These are phyloP conservation scores for Rhabdomys dilectus DNA, from an alignment of 2,113 vertebrate genomes.

Conservation along the genomic window DNA sequence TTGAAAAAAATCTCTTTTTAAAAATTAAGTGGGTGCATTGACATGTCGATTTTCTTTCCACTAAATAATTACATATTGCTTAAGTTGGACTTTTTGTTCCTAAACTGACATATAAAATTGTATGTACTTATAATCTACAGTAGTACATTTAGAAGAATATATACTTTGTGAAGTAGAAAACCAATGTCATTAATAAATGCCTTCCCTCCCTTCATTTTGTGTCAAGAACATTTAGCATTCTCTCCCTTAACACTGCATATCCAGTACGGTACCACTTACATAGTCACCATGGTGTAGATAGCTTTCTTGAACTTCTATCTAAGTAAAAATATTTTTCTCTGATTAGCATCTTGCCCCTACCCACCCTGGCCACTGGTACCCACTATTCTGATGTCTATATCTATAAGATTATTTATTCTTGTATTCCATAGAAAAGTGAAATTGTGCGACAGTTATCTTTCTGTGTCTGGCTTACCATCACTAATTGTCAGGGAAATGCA, in stretches of 20 bases:
- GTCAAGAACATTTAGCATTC: neutral
- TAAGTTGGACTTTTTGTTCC: neutral
- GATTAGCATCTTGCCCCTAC: neutral
- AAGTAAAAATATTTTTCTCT: neutral
- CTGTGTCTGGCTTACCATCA: neutral
- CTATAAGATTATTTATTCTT: neutral
- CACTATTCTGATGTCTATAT: neutral
- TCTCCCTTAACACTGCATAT: neutral
- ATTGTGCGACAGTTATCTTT: neutral
- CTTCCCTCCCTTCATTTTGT: neutral
- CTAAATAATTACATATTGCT: constrained; percentile 30
- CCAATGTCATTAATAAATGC: neutral
- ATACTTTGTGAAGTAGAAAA: neutral
- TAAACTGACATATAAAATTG: neutral
- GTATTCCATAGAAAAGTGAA: neutral
- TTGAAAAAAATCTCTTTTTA: neutral
- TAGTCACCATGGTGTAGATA: neutral
- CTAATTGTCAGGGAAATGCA: constrained; percentile 9
- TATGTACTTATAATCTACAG: neutral
- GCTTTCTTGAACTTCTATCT: neutral
- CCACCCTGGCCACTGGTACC: neutral
- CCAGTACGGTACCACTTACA: neutral
- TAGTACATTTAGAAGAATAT: neutral
- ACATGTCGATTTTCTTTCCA: constrained; percentile 9
- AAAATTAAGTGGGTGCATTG: constrained; percentile 7